Conservation (phyloP, 2,797 vertebrate genomes). For the Pseudomugil gertrudae region DNA sequence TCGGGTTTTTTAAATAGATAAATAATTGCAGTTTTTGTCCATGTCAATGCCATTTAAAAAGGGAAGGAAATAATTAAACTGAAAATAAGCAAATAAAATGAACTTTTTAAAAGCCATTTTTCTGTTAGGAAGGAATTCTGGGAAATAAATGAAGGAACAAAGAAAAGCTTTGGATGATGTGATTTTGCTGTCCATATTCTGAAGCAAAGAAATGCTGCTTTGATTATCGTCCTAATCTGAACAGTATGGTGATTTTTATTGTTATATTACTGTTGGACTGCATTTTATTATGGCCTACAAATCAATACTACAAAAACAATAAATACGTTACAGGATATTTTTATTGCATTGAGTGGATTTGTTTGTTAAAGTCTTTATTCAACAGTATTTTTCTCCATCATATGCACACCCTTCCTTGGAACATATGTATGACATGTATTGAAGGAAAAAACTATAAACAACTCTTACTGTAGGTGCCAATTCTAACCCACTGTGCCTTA, state of each 20-base stretch:
- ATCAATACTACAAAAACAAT: neutral
- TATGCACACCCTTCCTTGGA: neutral
- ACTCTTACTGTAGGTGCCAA: neutral
- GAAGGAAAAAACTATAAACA: neutral
- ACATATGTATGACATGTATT: neutral
- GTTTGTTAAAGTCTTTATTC: neutral
- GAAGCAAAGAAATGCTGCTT: slow-evolving; percentile 31
- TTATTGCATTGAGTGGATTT: slow-evolving; percentile 3
- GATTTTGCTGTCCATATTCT: neutral
- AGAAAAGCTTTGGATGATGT: neutral
- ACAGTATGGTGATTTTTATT: slow-evolving; percentile 22
- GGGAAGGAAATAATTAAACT: neutral
- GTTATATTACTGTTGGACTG: neutral
- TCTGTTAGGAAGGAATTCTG: slow-evolving; percentile 3
- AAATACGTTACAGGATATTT: slow-evolving; percentile 16
- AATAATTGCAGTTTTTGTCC: neutral
- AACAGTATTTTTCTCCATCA: neutral
- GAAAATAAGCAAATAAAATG: neutral
- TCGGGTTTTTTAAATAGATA: slow-evolving; percentile 1
- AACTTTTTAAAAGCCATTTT: neutral
- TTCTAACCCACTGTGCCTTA: neutral
- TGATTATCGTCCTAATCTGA: slow-evolving; percentile 33
- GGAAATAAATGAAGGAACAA: neutral
- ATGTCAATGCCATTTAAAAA: neutral
- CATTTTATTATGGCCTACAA: neutral